Base-by-base conservation (phyloP, 2,113 vertebrate species). In the Panurus biarmicus region DNA sequence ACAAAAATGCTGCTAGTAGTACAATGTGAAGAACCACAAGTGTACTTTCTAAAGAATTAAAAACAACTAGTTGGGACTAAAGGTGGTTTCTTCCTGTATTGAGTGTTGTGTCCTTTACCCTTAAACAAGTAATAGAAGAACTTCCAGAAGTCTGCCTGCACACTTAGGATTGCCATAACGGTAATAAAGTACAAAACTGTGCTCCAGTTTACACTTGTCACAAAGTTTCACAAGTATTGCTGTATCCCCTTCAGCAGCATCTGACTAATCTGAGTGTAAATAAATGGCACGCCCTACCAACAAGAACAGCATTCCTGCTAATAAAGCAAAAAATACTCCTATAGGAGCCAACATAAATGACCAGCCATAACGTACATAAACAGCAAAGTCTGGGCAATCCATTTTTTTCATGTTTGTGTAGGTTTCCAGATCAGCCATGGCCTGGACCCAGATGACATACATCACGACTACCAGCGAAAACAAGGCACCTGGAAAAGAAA, bases 271-370 rank as follows among this genome's bases (percentile, higher is more conserved):
- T 72, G 96, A 96, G 67, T 98, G 97, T 47, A 97, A 85, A 85
- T 98, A 97, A 95, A 99, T 97, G 45, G 98, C 96, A 82, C 98
- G 98, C 6, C 99, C 99, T 33, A 99, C 98, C 58, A 99, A 95
- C 22, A 99, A 96, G 87, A 99, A 99, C 13, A 99, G 98, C 80
- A 99, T 97, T 67, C 99, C 99, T 20, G 99, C 97, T 66, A 99
- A 96, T 56, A 99, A 85, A 94, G 98, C 97, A 97, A 99, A 99
- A 96, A 99, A 98, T 82, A 98, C 98, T 64, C 99, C 99, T 20
- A 98, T 67, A 9, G 98, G 98, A 56, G 99, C 99, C 79, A 99
- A 95, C 95, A 99, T 99, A 96, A 99, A 99, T 4, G 99, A 99
- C 97, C 99, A 98, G 71, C 99, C 99, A 4, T 99, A 99, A 67